Evolutionary conservation across 2,113 vertebrate species (phyloP).

Genomic region (Cichladusa arquata): DNA sequence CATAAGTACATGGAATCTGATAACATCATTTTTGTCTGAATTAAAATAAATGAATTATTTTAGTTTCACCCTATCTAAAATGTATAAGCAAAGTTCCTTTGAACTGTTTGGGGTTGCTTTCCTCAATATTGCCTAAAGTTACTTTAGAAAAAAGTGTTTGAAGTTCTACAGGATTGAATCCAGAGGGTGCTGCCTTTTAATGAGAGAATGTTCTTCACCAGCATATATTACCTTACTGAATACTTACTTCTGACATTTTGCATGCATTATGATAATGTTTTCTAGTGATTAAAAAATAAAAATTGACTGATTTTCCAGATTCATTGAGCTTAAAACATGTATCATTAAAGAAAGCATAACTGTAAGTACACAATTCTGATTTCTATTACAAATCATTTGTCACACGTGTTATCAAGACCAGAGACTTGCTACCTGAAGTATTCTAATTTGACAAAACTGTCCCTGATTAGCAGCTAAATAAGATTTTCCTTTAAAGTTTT

Average conservation of each 20-base stretch:
- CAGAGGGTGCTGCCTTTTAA: neutral
- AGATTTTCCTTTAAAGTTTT: neutral
- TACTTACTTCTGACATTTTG: neutral
- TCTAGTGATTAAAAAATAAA: neutral
- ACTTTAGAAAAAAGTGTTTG: neutral
- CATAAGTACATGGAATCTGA: neutral
- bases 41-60: neutral
- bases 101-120: neutral
- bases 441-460: neutral
- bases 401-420: neutral
- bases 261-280: neutral
- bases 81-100: neutral
- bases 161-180: neutral
- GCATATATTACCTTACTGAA: neutral
- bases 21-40: neutral
- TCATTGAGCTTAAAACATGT: neutral
- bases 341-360: neutral
- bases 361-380: neutral
- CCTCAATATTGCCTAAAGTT: neutral
- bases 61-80: neutral
- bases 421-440: neutral
- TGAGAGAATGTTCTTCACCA: neutral
- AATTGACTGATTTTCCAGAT: neutral
- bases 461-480: neutral
- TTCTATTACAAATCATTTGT: neutral